Base-by-base conservation (phyloP, 1,140 invertebrate species). In the Caenorhabditis brenneri region DNA sequence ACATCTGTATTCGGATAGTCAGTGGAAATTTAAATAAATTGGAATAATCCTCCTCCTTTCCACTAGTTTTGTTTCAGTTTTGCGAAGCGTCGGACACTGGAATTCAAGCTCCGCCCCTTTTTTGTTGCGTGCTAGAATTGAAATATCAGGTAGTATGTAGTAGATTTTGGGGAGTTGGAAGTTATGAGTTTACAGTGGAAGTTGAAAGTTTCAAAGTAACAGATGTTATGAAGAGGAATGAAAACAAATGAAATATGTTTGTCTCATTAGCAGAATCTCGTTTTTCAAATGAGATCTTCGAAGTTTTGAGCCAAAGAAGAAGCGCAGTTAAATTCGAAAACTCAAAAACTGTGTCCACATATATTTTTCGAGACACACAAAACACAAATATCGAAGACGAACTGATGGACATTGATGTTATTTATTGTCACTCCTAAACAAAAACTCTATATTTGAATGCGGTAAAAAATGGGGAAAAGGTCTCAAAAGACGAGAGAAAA, bases 21-120 rank as follows among this genome's bases (percentile, higher is more conserved):
- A n/a, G 2, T n/a, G 36, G n/a, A 42, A 74, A 74, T 74, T 74
- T 74, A 0, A 74, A 74, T 74, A 74, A 74, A 74, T 74, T 74
- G 42, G 19, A 74, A 74, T 74, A 74, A 74, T 74, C 65, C 65
- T 33, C 65, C 6, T 27, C 42, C 33, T 24, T 42, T 74, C 36
- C 65, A 74, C 65, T 74, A 74, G 65, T 42, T 24, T 46, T 74
- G 65, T 74, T 74, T 74, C 36, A 42, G 58, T 65, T 74, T 74
- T 74, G 15, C 1, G 2, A 19, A 42, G 19, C 3, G 9, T 24
- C n/a, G 65, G 65, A 42, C 65, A 74, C 22, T 31, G 36, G 36
- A 74, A 74, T 74, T 42, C 65, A 74, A 12, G 22, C 65, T 27
- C 65, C 33, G 33, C 65, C 65, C 33, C 15, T 24, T 42, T 74